Evolutionary conservation across 2,797 vertebrate genomes (phyloP), one percentile per base, ranked within the genome.

Genomic region (Ispidina picta): DNA sequence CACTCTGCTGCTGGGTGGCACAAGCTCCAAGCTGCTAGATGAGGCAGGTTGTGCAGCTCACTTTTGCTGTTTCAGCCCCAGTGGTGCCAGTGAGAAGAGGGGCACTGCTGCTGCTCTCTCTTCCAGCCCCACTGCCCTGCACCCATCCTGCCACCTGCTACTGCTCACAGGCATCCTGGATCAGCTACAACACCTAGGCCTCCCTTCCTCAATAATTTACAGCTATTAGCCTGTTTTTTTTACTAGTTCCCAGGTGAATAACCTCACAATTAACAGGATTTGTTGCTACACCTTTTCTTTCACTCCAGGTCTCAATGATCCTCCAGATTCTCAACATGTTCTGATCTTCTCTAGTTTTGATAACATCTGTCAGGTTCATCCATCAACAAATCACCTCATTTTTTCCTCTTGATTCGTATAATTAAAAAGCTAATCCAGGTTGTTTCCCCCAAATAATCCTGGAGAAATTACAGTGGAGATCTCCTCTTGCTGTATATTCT

Each of bases 361-460:
- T n/a, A 73, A 23, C 19, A 73, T 18, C 37, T 55, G 41, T 66
- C 80, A 56, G 28, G 66, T 79, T 59, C 74, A 84, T 33, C 28
- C 74, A 66, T 56, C 76, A 82, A 70, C 77, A 79, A 68, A 91
- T 60, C 15, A 39, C 68, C 69, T 70, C 70, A 0, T 33, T 63
- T 35, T 35, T 56, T 25, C 49, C 63, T 35, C 31, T 75, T 43
- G 64, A 64, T 66, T 37, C 3, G 56, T 65, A 68, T 82, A 88
- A 94, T 96, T 82, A 94, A 94, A 93, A 92, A 48, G 72, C 75
- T 92, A 93, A 96, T 88, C 91, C 88, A 76, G 74, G 93, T 86
- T 76, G 80, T 64, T 62, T 44, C 56, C 81, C 65, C 12, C 70
- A 95, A 95, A 96, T 95, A 95, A 96, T 96, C 92, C 88, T 86